Percentiles rank a stretch among this genome's conserved stretches.
phyloP scores from a whole-genome alignment of 2,113 vertebrate species.

The Phrynosoma blainvillii region DNA sequence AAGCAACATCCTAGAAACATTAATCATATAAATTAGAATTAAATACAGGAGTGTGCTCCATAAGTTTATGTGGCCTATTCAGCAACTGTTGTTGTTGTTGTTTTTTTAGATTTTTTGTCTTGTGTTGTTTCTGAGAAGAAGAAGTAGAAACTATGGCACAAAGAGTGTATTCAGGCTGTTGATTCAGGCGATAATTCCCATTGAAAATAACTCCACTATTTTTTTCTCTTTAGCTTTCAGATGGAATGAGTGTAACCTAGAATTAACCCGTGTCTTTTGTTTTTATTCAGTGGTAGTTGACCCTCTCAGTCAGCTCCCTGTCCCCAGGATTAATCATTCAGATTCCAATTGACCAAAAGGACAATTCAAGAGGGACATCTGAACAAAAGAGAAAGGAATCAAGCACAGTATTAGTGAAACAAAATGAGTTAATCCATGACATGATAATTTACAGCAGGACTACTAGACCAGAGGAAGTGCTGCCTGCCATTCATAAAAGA shows the following conservation, averaged over 20 bases:
- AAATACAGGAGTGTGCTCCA: conserved; percentile 70
- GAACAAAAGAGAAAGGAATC: conserved; percentile 61
- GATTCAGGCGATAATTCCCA: conserved; percentile 61
- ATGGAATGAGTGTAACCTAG: conserved; percentile 66
- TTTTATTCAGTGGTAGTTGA: conserved; percentile 78
- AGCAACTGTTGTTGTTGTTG: conserved; percentile 61
- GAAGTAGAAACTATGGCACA: conserved; percentile 33
- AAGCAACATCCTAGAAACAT: conserved; percentile 62
- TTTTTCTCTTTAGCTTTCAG: conserved; percentile 13
- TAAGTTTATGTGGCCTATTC: conserved; percentile 65
- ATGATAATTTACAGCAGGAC: conserved; percentile 72
- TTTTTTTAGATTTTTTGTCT: conserved; percentile 47
- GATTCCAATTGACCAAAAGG: conserved; percentile 69
- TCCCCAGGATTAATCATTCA: conserved; percentile 78
- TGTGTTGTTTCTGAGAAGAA: neutral
- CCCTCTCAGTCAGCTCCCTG: conserved; percentile 63
- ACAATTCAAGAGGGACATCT: conserved; percentile 65
- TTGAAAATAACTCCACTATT: conserved; percentile 51
- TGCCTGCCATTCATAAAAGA: conserved; percentile 70
- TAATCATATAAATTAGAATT: conserved; percentile 70
- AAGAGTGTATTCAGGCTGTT: conserved; percentile 55
- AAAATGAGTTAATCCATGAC: conserved; percentile 76
- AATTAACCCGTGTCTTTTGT: conserved; percentile 67
- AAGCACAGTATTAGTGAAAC: conserved; percentile 73
- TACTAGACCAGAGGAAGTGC: conserved; percentile 64